These are phyloP conservation scores for Neodiprion lecontei DNA, from an alignment of 1,140 invertebrate species.

Conservation along the genomic window DNA sequence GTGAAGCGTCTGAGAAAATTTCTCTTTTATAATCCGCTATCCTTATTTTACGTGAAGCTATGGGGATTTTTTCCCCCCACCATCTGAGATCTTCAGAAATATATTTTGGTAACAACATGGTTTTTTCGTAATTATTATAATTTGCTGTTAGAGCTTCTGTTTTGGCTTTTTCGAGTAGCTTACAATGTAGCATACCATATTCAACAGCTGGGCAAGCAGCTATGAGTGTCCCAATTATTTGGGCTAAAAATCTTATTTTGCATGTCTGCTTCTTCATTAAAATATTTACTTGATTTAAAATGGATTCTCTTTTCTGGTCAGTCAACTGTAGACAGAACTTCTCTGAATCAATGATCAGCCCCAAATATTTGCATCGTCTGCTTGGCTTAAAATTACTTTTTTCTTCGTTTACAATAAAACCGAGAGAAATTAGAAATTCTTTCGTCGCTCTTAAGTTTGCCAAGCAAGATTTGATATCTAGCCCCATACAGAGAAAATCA, in stretches of 20 bases:
- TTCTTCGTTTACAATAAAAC: slow-evolving; percentile 18
- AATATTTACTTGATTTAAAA: neutral
- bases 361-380: slow-evolving; percentile 2
- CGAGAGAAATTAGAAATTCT: slow-evolving; percentile 7
- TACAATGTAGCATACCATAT: slow-evolving; percentile 20
- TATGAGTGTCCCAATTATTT: slow-evolving; percentile 20
- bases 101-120: neutral
- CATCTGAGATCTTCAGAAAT: neutral
- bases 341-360: neutral
- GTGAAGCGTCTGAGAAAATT: slow-evolving; percentile 51
- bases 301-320: neutral
- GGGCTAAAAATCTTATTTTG: slow-evolving; percentile 18
- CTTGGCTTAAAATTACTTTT: slow-evolving; percentile 10
- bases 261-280: slow-evolving; percentile 1
- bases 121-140: neutral
- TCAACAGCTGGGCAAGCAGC: slow-evolving; percentile 14
- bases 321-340: neutral
- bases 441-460: neutral
- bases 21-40: slow-evolving; percentile 32
- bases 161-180: slow-evolving; percentile 25
- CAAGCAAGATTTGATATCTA: neutral
- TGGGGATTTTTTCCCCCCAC: neutral
- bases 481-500: slow-evolving; percentile 25
- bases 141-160: neutral
- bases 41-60: slow-evolving; percentile 11